Percentiles rank a stretch among this genome's conserved stretches.
phyloP scores from a whole-genome alignment of 2,888 invertebrate genomes.

The Pollenia amentaria region DNA sequence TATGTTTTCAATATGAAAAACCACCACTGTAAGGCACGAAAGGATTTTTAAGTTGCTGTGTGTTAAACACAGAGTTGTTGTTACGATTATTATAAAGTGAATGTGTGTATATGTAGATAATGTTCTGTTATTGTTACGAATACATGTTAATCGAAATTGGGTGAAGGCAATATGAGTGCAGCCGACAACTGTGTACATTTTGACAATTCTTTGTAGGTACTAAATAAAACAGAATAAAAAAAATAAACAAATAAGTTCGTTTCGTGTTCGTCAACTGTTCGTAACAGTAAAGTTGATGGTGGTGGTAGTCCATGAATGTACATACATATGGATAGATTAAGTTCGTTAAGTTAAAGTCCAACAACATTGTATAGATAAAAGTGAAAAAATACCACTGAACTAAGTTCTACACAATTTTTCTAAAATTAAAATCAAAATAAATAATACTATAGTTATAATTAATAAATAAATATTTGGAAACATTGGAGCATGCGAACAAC shows the following conservation, averaged over 20 bases:
- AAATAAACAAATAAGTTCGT: conserved; percentile 29
- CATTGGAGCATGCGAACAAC: too few species aligned
- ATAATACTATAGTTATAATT: background rate
- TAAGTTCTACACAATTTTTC: conserved; percentile 20
- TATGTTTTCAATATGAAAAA: background rate
- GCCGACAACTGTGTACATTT: conserved; percentile 1
- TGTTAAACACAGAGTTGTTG: conserved; percentile 3
- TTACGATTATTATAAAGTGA: background rate
- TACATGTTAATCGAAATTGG: conserved; percentile 36
- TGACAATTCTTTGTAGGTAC: conserved; percentile 35
- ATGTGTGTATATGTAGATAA: background rate
- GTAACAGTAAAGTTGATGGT: conserved; percentile 29
- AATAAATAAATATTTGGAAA: too few species aligned
- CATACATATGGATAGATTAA: conserved; percentile 17
- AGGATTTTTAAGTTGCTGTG: conserved; percentile 20
- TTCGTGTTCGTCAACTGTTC: conserved; percentile 26
- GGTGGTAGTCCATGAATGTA: background rate
- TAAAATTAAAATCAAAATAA: conserved; percentile 1
- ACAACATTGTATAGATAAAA: conserved; percentile 57
- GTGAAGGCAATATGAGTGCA: conserved; percentile 44
- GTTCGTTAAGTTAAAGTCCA: conserved; percentile 41
- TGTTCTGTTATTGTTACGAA: conserved; percentile 9
- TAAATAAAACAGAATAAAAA: conserved; percentile 5
- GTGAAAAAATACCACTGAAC: conserved; percentile 34
- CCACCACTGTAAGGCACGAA: background rate